A percentile compares a stretch with the other conserved stretches of the same genome.
phyloP scores from a whole-genome alignment of 2,888 invertebrate species.

The Melipona beecheii region DNA sequence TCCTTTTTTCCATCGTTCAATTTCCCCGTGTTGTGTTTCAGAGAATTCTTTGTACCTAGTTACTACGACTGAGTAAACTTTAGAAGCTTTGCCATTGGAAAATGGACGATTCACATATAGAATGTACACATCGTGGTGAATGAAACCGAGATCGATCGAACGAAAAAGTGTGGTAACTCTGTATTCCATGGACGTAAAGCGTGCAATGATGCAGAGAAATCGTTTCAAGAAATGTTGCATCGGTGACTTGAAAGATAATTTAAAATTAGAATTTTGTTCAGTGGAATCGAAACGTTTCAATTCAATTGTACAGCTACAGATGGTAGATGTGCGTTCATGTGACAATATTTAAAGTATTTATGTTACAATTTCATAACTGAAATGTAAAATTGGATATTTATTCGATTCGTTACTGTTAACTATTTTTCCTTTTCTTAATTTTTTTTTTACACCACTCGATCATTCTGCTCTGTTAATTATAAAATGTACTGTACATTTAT shows the following conservation, averaged over 20 bases:
- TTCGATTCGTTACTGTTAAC: neutral
- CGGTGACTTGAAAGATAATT: conserved; percentile 25
- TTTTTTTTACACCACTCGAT: neutral
- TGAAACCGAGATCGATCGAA: conserved; percentile 48
- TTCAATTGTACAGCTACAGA: neutral
- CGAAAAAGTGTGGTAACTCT: conserved; percentile 33
- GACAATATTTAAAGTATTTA: neutral
- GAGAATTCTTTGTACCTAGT: conserved; percentile 27
- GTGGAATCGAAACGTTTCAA: neutral
- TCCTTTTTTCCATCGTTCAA: conserved; percentile 3
- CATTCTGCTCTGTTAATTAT: neutral
- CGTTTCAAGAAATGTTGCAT: conserved; percentile 37
- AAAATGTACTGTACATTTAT: neutral
- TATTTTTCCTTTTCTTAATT: neutral
- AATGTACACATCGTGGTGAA: conserved; percentile 47
- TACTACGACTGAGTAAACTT: conserved; percentile 33
- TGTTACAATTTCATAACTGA: neutral
- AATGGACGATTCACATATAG: conserved; percentile 55
- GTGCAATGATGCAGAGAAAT: conserved; percentile 49
- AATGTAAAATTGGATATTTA: neutral
- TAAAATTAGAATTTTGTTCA: neutral
- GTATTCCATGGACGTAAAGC: conserved; percentile 49
- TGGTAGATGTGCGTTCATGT: neutral
- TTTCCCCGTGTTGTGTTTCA: conserved; percentile 25
- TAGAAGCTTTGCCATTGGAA: conserved; percentile 47